Conservation (phyloP, 2,888 invertebrate species). For the Sipha maydis region DNA sequence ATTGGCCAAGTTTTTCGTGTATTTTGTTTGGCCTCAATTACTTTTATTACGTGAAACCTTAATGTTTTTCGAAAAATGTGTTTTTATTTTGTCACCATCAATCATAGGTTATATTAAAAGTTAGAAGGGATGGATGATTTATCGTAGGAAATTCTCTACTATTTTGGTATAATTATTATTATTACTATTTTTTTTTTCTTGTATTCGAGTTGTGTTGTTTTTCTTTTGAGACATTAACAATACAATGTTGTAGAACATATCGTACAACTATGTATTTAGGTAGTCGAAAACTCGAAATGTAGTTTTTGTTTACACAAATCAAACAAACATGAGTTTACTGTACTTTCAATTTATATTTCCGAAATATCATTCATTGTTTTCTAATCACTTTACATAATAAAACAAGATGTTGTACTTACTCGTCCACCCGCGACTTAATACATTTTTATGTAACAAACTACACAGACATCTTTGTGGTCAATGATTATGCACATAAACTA, state of each 20-base stretch:
- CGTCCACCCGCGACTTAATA: neutral
- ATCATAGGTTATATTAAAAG: conserved; percentile 47
- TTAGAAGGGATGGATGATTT: conserved; percentile 47
- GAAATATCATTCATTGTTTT: no score
- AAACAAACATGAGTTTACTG: neutral
- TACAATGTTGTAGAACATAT: neutral
- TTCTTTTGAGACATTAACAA: neutral
- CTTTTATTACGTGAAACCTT: conserved; percentile 52
- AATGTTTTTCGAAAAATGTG: conserved; percentile 40
- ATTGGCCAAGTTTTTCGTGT: conserved; percentile 43
- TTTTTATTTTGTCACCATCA: conserved; percentile 58
- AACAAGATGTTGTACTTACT: neutral
- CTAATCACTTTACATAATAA: neutral
- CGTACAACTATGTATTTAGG: neutral
- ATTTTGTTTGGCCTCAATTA: conserved; percentile 46
- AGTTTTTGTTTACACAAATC: neutral
- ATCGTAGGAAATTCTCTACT: conserved; percentile 10
- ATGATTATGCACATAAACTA: neutral
- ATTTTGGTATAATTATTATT: conserved; percentile 36
- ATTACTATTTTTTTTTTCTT: neutral
- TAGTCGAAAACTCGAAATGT: neutral
- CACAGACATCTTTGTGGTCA: neutral
- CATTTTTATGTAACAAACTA: neutral
- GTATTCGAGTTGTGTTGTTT: neutral
- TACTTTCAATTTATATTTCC: no score